Conservation (phyloP, 2,888 invertebrate species). For the Cheilosia urbana region DNA sequence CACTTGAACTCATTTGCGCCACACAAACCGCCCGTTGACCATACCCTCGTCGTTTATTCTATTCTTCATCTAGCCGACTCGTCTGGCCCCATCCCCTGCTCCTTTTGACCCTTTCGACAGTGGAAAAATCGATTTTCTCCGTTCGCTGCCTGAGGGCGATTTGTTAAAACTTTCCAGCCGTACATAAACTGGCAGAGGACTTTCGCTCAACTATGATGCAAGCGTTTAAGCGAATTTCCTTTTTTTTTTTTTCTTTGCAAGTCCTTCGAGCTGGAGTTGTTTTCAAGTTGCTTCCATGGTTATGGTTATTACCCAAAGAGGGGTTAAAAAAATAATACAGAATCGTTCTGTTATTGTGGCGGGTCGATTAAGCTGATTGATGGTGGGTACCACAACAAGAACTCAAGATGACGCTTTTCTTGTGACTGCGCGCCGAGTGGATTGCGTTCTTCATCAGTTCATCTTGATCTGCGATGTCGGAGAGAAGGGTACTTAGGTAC, state of each 20-base stretch:
- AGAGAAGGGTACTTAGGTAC: conserved; percentile 15
- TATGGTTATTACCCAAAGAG: not conserved
- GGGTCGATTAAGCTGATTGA: conserved; percentile 74
- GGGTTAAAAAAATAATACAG: not conserved
- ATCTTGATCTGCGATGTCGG: conserved; percentile 27
- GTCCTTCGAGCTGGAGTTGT: not conserved
- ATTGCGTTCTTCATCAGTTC: conserved; percentile 65
- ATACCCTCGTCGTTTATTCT: not conserved
- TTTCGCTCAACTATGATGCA: conserved; percentile 41
- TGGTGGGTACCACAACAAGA: conserved; percentile 51
- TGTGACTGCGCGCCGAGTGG: conserved; percentile 41
- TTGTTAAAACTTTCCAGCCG: conserved; percentile 38
- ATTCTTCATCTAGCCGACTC: conserved; percentile 1
- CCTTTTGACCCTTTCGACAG: conserved; percentile 57
- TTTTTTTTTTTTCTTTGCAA: not conserved
- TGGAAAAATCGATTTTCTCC: conserved; percentile 66
- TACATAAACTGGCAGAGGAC: not conserved
- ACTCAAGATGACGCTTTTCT: conserved; percentile 55
- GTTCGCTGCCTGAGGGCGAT: conserved; percentile 57
- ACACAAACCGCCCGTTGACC: not conserved
- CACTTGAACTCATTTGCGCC: conserved; percentile 66
- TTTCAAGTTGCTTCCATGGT: not conserved
- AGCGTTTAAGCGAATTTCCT: conserved; percentile 17
- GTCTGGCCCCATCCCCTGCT: conserved; percentile 66
- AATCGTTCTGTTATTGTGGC: conserved; percentile 73